phyloP scores from a whole-genome alignment of 2,113 vertebrate genomes.

The Amphilophus citrinellus region DNA sequence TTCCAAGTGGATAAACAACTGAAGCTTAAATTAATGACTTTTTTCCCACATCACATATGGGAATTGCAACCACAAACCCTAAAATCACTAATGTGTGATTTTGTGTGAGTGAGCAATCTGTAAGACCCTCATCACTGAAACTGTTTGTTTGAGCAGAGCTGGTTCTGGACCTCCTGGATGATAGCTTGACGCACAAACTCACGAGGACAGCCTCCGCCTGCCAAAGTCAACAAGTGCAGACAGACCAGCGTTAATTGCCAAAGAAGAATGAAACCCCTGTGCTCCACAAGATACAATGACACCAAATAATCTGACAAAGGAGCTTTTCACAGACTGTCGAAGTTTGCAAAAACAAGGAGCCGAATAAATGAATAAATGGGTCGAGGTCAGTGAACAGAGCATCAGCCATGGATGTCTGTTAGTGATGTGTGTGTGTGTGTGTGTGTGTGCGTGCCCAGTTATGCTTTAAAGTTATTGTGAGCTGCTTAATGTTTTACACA shows the following conservation, averaged over 20 bases:
- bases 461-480: background rate
- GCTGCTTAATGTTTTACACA: background rate
- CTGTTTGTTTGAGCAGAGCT: slow-evolving; percentile 64
- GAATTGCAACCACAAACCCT: background rate
- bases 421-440: background rate
- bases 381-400: slow-evolving; percentile 8
- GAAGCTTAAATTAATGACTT: background rate
- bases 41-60: background rate
- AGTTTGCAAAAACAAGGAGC: slow-evolving; percentile 28
- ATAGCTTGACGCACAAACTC: slow-evolving; percentile 73
- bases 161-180: slow-evolving; percentile 56
- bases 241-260: slow-evolving; percentile 58
- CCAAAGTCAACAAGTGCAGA: slow-evolving; percentile 73
- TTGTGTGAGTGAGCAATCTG: slow-evolving; percentile 10
- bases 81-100: background rate
- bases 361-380: slow-evolving; percentile 31
- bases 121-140: slow-evolving; percentile 34
- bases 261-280: slow-evolving; percentile 65
- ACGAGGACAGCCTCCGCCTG: slow-evolving; percentile 56
- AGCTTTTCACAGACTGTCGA: slow-evolving; percentile 44
- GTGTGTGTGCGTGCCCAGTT: background rate
- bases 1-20: background rate
- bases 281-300: slow-evolving; percentile 50
- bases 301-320: slow-evolving; percentile 61
- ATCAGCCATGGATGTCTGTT: background rate